Evolutionary conservation across 2,797 vertebrate genomes (phyloP).

Genomic region (Catharus ustulatus): DNA sequence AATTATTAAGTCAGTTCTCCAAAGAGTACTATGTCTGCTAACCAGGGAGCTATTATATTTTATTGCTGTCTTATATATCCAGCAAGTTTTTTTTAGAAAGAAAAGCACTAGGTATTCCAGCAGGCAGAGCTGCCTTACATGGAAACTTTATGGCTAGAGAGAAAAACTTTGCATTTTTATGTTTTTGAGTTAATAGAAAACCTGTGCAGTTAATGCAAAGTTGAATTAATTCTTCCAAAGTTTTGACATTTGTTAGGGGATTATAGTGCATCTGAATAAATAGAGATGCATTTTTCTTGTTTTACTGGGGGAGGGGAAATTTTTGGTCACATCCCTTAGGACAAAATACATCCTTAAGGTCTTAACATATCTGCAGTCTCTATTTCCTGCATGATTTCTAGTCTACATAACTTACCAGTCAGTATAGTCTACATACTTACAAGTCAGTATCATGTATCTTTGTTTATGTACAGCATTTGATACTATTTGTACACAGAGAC

Average conservation of each 20-base stretch:
- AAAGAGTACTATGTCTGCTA: background rate
- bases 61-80: slow-evolving; percentile 18
- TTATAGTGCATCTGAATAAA: background rate
- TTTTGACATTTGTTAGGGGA: background rate
- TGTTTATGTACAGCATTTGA: slow-evolving; percentile 59
- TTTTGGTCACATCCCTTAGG: background rate
- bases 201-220: background rate
- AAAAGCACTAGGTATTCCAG: background rate
- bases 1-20: background rate
- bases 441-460: slow-evolving; percentile 61
- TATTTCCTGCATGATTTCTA: slow-evolving; percentile 37
- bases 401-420: slow-evolving; percentile 12
- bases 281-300: background rate
- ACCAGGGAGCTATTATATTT: slow-evolving; percentile 12
- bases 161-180: background rate
- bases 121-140: background rate
- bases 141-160: background rate
- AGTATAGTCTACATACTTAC: slow-evolving; percentile 51
- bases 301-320: background rate
- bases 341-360: slow-evolving; percentile 17
- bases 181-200: background rate
- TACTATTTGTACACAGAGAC: slow-evolving; percentile 61
- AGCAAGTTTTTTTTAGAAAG: background rate
- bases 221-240: background rate
- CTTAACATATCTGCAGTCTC: slow-evolving; percentile 22